Percentiles rank a stretch among this genome's conserved stretches.
These are phyloP conservation scores for Nyctibius bracteatus DNA, from an alignment of 2,113 vertebrate genomes.

Conservation along the genomic window DNA sequence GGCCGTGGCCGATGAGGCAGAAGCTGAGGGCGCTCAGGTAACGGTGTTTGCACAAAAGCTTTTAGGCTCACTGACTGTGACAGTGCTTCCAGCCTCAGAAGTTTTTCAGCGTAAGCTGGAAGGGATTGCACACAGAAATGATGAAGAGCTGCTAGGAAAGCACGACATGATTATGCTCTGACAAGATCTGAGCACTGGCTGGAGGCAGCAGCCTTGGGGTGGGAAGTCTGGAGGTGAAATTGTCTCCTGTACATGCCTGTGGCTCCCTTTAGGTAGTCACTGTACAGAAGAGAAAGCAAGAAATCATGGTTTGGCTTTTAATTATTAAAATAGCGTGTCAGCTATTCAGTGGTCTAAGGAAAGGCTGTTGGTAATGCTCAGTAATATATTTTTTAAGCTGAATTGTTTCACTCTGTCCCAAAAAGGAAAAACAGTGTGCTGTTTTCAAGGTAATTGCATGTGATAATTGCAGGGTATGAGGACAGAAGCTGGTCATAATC, in stretches of 20 bases:
- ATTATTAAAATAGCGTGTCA: not conserved
- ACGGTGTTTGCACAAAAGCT: not conserved
- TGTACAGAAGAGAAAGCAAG: not conserved
- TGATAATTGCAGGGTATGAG: not conserved
- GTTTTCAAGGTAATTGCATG: not conserved
- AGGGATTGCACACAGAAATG: not conserved
- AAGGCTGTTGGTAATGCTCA: not conserved
- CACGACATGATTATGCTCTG: not conserved
- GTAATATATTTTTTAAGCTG: not conserved
- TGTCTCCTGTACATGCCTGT: not conserved
- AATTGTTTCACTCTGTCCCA: not conserved
- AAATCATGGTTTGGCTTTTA: not conserved
- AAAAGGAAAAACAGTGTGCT: not conserved
- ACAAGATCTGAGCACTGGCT: not conserved
- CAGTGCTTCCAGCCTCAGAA: not conserved
- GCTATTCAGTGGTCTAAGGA: not conserved
- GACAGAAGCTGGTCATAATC: not conserved
- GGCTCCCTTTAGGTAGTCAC: not conserved
- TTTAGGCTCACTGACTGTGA: not conserved
- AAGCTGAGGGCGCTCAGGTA: slow-evolving; percentile 92
- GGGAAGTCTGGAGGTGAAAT: not conserved
- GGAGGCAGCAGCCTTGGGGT: not conserved
- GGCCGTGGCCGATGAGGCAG: slow-evolving; percentile 94
- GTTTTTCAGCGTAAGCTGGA: not conserved
- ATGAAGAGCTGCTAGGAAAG: not conserved